A percentile compares a stretch with the other conserved stretches of the same genome.
phyloP scores from a whole-genome alignment of 2,113 vertebrate genomes.

The Ahaetulla prasina region DNA sequence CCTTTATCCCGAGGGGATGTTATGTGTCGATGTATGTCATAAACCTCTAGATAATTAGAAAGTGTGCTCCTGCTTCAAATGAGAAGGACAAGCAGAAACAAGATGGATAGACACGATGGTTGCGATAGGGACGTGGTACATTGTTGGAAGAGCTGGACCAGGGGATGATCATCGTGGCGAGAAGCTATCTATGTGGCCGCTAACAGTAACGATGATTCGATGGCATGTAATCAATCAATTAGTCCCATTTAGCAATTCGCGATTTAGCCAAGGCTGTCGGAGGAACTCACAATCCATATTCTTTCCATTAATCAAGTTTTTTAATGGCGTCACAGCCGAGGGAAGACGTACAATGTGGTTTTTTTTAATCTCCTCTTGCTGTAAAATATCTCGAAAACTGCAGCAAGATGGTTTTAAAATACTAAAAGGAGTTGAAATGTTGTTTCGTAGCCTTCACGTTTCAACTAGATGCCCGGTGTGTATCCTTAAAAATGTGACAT shows the following conservation, averaged over 20 bases:
- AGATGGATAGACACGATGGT: background rate
- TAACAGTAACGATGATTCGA: background rate
- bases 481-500: background rate
- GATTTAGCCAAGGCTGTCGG: background rate
- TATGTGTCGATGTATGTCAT: conserved; percentile 1
- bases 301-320: background rate
- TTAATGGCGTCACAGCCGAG: conserved; percentile 5
- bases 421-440: background rate
- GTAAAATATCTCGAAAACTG: background rate
- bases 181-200: background rate
- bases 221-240: background rate
- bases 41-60: conserved; percentile 44
- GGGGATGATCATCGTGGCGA: background rate
- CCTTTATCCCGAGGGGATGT: conserved; percentile 55
- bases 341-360: background rate
- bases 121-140: background rate
- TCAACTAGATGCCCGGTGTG: background rate
- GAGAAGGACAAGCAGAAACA: background rate
- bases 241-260: background rate
- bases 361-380: background rate
- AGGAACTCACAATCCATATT: background rate
- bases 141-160: background rate
- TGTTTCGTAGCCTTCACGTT: background rate
- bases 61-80: background rate
- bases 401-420: background rate